phyloP scores from a whole-genome alignment of 2,797 vertebrate genomes.

The Karalla daura region DNA sequence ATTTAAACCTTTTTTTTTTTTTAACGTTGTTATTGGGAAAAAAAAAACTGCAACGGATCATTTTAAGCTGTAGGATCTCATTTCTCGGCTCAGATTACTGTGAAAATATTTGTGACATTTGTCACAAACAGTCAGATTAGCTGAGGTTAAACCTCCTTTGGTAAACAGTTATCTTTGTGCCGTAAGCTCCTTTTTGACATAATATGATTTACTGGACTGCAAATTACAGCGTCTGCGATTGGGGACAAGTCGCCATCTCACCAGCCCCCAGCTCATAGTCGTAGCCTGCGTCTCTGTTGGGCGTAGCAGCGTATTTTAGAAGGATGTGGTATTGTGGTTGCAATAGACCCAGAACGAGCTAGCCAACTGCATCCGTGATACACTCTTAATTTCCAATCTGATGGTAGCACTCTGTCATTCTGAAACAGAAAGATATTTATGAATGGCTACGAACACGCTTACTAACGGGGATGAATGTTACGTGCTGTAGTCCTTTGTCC shows the following conservation, averaged over 20 bases:
- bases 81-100: slow-evolving; percentile 5
- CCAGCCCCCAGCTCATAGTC: not conserved
- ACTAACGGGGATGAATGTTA: too few relatives aligned
- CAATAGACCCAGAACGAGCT: slow-evolving; percentile 9
- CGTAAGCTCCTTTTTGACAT: slow-evolving; percentile 41
- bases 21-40: not conserved
- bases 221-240: slow-evolving; percentile 6
- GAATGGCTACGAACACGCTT: not conserved
- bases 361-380: slow-evolving; percentile 3
- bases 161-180: slow-evolving; percentile 18
- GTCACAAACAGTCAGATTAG: slow-evolving; percentile 49
- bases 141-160: slow-evolving; percentile 23
- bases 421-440: slow-evolving; percentile 7
- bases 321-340: slow-evolving; percentile 63
- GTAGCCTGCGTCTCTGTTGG: slow-evolving; percentile 12
- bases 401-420: slow-evolving; percentile 12
- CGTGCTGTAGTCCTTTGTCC: too few relatives aligned
- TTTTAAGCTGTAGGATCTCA: not conserved
- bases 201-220: slow-evolving; percentile 23
- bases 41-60: not conserved
- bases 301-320: slow-evolving; percentile 28
- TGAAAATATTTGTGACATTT: slow-evolving; percentile 38
- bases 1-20: slow-evolving; percentile 6
- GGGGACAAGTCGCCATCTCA: not conserved
- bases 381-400: slow-evolving; percentile 33